Evolutionary conservation across 53 echinoderm and acorn worm species (phyloP).

Genomic region (Echinarachnius parma): DNA sequence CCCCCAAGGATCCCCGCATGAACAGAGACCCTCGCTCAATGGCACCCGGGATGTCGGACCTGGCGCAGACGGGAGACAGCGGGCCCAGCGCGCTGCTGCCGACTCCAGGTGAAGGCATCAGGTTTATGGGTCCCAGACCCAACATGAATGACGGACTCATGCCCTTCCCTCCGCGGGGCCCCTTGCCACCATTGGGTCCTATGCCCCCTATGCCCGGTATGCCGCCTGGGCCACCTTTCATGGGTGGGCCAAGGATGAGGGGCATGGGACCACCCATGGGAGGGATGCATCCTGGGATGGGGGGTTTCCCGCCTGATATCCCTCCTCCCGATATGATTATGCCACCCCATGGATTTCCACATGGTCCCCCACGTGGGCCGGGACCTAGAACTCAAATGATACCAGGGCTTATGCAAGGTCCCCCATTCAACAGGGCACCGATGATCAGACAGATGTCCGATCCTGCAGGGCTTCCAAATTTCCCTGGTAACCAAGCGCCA

Average conservation of each 20-base stretch:
- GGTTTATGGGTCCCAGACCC: conserved; percentile 23
- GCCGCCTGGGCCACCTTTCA: conserved; percentile 39
- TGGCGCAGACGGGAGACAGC: conserved; percentile 1
- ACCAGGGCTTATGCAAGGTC: conserved; percentile 34
- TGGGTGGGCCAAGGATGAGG: conserved; percentile 31
- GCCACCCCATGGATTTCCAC: conserved; percentile 31
- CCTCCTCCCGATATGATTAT: conserved; percentile 48
- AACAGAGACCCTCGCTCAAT: conserved; percentile 32
- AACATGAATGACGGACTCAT: conserved; percentile 31
- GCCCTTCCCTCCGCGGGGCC: conserved; percentile 44
- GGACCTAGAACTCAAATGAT: conserved; percentile 29
- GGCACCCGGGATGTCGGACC: conserved; percentile 19
- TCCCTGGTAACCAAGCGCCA: conserved; percentile 51
- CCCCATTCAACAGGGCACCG: conserved; percentile 38
- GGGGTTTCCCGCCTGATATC: conserved; percentile 58
- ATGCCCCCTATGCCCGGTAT: too few relatives aligned
- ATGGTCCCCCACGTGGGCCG: conserved; percentile 31
- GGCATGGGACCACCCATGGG: conserved; percentile 41
- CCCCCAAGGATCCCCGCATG: conserved; percentile 26
- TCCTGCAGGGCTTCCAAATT: conserved; percentile 26
- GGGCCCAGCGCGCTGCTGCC: conserved; percentile 47
- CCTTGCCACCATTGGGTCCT: conserved; percentile 22
- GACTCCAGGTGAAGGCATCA: conserved; percentile 46
- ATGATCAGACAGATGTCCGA: conserved; percentile 45
- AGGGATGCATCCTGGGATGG: conserved; percentile 51